Evolutionary conservation across 2,797 vertebrate genomes (phyloP).

Genomic region (Bothrops alternatus): DNA sequence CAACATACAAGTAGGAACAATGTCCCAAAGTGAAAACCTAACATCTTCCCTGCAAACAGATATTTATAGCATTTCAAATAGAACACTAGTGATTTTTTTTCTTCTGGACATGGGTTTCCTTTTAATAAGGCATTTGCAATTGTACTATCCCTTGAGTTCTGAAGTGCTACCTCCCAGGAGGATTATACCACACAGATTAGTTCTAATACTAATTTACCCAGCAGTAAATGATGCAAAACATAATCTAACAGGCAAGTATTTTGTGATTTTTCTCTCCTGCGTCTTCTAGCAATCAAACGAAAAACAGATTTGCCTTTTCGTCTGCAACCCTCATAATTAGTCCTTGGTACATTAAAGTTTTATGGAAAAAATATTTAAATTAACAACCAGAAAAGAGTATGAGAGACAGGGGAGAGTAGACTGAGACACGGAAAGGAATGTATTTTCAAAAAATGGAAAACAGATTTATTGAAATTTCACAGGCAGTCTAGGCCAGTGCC

Average conservation of each 20-base stretch:
- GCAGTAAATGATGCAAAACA: conserved; percentile 13
- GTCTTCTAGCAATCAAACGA: conserved; percentile 15
- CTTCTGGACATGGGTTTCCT: neutral
- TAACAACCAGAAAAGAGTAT: conserved; percentile 20
- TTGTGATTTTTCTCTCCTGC: neutral
- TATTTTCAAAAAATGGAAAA: neutral
- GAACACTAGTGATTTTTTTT: neutral
- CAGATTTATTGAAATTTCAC: neutral
- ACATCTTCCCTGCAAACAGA: neutral
- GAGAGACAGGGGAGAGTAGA: neutral
- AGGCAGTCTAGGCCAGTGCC: neutral
- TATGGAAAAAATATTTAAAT: conserved; percentile 34
- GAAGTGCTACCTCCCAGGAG: neutral
- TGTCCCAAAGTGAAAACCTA: neutral
- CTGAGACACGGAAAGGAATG: neutral
- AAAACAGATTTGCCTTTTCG: neutral
- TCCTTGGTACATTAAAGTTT: conserved; percentile 18
- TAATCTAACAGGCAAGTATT: neutral
- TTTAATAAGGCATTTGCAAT: neutral
- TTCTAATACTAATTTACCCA: conserved; percentile 11
- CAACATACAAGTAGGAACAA: neutral
- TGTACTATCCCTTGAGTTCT: neutral
- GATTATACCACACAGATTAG: neutral
- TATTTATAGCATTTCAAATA: neutral
- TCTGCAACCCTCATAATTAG: conserved; percentile 22